Percentiles rank a stretch among this genome's conserved stretches.
Evolutionary conservation across 2,888 invertebrate species (phyloP).

Genomic region (Acleris holmiana): DNA sequence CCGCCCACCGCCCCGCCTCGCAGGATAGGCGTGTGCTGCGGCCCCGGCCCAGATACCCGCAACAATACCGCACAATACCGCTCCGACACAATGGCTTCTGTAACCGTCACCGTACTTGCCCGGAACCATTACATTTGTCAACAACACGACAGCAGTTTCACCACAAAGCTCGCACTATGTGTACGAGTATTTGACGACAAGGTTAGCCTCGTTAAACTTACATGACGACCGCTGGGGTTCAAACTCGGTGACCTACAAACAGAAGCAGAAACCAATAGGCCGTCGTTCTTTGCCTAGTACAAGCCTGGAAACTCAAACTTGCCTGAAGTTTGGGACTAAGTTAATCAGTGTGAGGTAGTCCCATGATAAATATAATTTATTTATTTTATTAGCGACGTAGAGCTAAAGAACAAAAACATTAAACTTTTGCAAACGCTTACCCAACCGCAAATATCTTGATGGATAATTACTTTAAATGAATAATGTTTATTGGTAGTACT

Average conservation of each 20-base stretch:
- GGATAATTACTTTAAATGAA: not conserved
- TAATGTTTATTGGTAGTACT: not conserved
- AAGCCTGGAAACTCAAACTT: too few relatives aligned
- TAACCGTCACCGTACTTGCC: conserved; percentile 34
- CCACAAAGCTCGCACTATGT: not conserved
- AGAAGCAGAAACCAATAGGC: too few relatives aligned
- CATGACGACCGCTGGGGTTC: too few relatives aligned
- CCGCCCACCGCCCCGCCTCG: conserved; percentile 76
- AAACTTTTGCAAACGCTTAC: not conserved
- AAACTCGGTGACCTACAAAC: too few relatives aligned
- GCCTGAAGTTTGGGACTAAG: too few relatives aligned
- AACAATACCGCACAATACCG: conserved; percentile 48
- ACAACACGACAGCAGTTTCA: not conserved
- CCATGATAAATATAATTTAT: too few relatives aligned
- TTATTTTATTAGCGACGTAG: too few relatives aligned
- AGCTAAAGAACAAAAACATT: too few relatives aligned
- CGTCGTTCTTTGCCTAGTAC: too few relatives aligned
- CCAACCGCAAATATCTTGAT: not conserved
- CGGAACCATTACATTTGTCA: not conserved
- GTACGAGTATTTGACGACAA: not conserved
- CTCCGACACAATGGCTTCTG: conserved; percentile 34
- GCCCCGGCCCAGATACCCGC: conserved; percentile 61
- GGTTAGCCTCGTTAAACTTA: too few relatives aligned
- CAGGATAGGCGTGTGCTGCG: conserved; percentile 70
- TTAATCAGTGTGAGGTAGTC: too few relatives aligned